These are phyloP conservation scores for Enteromius treurensis DNA, from an alignment of 2,797 vertebrate species.

Conservation along the genomic window DNA sequence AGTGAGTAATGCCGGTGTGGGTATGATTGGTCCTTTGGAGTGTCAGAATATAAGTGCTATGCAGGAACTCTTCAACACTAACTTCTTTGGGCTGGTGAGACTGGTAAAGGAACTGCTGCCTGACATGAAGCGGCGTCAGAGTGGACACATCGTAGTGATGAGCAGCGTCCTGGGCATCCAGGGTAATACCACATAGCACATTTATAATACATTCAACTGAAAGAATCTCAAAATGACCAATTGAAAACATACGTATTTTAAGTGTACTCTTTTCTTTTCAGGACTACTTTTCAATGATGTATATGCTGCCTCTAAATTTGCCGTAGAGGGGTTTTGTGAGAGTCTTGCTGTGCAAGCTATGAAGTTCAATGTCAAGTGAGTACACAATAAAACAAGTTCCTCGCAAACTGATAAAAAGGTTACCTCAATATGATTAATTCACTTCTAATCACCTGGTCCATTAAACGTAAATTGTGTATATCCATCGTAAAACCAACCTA, in stretches of 20 bases:
- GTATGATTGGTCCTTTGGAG: constrained; percentile 76
- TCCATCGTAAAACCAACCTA: too few species aligned
- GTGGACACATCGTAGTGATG: constrained; percentile 78
- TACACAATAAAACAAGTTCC: constrained; percentile 14
- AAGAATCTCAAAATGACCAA: background rate
- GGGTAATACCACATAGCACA: constrained; percentile 58
- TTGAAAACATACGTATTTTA: background rate
- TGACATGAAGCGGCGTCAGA: constrained; percentile 74
- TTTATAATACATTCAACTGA: background rate
- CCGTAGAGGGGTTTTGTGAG: constrained; percentile 78
- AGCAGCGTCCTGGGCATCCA: constrained; percentile 79
- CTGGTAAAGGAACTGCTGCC: constrained; percentile 76
- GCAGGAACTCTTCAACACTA: constrained; percentile 74
- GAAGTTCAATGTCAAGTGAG: constrained; percentile 78
- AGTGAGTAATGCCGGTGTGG: constrained; percentile 78
- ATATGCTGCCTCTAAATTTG: constrained; percentile 78
- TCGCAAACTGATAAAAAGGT: background rate
- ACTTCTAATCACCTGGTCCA: background rate
- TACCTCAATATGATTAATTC: background rate
- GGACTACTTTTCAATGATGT: constrained; percentile 78
- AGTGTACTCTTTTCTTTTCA: constrained; percentile 39
- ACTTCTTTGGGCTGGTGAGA: constrained; percentile 75
- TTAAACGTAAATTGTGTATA: too few species aligned
- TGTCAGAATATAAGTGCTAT: constrained; percentile 70
- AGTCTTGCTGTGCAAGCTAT: constrained; percentile 76